phyloP scores from a whole-genome alignment of 2,888 invertebrate species.

The Crematogaster levior region DNA sequence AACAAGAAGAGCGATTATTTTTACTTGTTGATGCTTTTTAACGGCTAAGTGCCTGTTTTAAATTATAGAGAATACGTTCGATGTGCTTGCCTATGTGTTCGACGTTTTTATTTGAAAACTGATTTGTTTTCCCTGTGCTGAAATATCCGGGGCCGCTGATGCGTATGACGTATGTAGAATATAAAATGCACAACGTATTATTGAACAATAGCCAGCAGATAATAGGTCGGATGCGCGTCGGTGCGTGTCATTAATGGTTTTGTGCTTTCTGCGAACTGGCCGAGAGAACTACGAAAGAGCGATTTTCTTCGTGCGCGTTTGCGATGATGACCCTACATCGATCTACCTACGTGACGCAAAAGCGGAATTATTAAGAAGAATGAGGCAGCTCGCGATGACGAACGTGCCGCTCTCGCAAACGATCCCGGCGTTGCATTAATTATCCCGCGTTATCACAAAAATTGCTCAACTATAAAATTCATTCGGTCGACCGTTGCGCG shows the following conservation, averaged over 20 bases:
- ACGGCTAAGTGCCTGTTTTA: conserved; percentile 67
- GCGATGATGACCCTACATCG: conserved; percentile 40
- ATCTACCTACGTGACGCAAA: conserved; percentile 26
- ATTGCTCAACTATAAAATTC: conserved; percentile 72
- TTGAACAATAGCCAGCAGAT: conserved; percentile 73
- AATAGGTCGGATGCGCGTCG: conserved; percentile 72
- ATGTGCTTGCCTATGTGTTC: conserved; percentile 68
- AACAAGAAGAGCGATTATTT: conserved; percentile 61
- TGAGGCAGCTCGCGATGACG: conserved; percentile 30
- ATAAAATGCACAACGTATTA: conserved; percentile 76
- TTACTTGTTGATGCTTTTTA: conserved; percentile 74
- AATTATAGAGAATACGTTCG: conserved; percentile 72
- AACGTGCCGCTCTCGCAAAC: conserved; percentile 32
- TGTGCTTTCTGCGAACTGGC: conserved; percentile 46
- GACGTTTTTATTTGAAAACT: conserved; percentile 75
- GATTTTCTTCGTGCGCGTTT: conserved; percentile 15
- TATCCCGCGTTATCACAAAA: conserved; percentile 71
- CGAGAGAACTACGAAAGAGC: not conserved
- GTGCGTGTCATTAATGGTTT: conserved; percentile 70
- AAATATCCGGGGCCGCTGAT: conserved; percentile 72
- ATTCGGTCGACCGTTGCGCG: conserved; percentile 59
- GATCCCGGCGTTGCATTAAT: conserved; percentile 62
- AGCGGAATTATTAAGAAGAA: conserved; percentile 24
- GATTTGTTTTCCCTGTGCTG: conserved; percentile 67
- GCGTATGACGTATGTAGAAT: conserved; percentile 76